Evolutionary conservation across 2,888 invertebrate genomes (phyloP), one percentile per base, ranked within the genome.

Genomic region (Acanthosepion esculentum): DNA sequence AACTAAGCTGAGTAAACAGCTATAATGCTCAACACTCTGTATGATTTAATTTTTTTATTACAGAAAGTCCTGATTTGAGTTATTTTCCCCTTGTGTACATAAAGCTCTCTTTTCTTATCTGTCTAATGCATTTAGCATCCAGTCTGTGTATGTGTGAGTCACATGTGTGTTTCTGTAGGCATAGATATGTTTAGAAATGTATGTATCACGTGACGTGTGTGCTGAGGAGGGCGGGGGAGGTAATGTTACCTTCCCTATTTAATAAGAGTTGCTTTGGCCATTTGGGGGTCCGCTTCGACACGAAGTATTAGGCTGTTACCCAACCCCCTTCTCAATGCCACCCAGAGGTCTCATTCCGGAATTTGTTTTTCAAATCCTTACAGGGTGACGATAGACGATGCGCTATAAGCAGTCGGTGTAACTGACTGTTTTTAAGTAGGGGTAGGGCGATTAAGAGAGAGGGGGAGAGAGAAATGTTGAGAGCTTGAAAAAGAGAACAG

Each of bases 361-460:
- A 6, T 59, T 59, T 59, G 20, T 59, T 59, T 59, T 59, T 59
- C n/a, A 78, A 78, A 78, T 78, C n/a, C n/a, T n/a, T 78, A 12
- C 78, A n/a, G 78, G 78, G 78, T 78, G 78, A 78, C n/a, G n/a
- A 78, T n/a, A 78, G 78, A 78, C 15, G 78, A 78, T 78, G n/a
- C n/a, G 78, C n/a, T 78, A n/a, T 33, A 78, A 78, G n/a, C 78
- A n/a, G n/a, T n/a, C 10, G 78, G 78, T 78, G 78, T 78, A 78
- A 78, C 78, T 78, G 78, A 33, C 78, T 78, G 23, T 12, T 59
- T 23, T 33, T 12, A 78, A 78, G 33, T 78, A n/a, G n/a, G 78
- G 33, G 64, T 26, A 64, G 64, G 64, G 1, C 41, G 41, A 41
- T 41, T 41, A 41, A 41, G 41, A 41, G 64, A 64, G 64, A 29